Conservation (phyloP, 2,797 vertebrate species). For the Cephalopachus bancanus region DNA sequence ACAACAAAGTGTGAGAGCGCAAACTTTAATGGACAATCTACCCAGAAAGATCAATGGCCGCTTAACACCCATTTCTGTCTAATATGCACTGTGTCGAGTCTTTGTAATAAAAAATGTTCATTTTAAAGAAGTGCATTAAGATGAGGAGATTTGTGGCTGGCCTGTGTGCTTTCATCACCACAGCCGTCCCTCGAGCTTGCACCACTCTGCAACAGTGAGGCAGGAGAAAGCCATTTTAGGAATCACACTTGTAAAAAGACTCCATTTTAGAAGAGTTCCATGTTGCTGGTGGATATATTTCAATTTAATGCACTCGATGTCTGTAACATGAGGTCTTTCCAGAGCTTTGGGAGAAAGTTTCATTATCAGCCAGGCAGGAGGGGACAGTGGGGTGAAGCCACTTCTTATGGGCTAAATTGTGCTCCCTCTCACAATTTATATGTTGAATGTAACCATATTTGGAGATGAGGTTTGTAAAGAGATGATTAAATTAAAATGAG, state of each 20-base stretch:
- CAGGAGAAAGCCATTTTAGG: neutral
- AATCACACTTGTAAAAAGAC: neutral
- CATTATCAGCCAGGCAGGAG: neutral
- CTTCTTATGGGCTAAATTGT: neutral
- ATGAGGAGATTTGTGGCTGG: conserved; percentile 25
- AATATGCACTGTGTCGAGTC: conserved; percentile 79
- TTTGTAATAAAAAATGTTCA: conserved; percentile 78
- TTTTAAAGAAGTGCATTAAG: conserved; percentile 76
- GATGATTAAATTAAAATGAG: neutral
- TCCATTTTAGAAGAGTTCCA: neutral
- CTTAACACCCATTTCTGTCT: conserved; percentile 81
- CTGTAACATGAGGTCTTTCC: neutral
- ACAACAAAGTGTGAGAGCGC: conserved; percentile 56
- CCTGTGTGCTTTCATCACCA: conserved; percentile 48
- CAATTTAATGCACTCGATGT: neutral
- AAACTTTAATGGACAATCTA: conserved; percentile 70
- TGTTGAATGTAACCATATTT: neutral
- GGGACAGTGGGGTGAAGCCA: neutral
- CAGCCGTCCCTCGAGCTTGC: neutral
- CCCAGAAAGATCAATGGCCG: conserved; percentile 82
- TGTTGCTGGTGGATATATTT: neutral
- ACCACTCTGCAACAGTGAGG: neutral
- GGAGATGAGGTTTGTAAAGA: neutral
- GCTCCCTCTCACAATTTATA: neutral
- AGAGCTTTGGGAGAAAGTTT: neutral